These are phyloP conservation scores for Micropoecilia bifurca DNA, from an alignment of 2,797 vertebrate species.

Conservation along the genomic window DNA sequence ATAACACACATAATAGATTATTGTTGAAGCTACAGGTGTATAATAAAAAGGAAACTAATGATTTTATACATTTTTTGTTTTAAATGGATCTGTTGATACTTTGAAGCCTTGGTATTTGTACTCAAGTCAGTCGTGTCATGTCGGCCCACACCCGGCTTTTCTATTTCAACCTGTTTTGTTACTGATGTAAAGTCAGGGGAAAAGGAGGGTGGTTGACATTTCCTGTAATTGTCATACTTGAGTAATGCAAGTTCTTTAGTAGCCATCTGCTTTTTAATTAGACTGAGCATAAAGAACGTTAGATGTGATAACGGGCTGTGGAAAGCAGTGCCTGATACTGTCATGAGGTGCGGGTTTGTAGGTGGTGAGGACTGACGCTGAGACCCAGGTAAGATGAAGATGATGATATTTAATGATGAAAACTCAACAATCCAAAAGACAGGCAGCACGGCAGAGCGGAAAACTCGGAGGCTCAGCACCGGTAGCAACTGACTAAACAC, in stretches of 20 bases:
- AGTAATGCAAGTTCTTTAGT: conserved; percentile 45
- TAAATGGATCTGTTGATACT: not conserved
- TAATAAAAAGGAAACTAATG: too few species aligned
- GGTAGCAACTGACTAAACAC: too few species aligned
- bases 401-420: too few species aligned
- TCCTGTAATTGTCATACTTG: conserved; percentile 13
- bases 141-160: not conserved
- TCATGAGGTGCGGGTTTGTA: too few species aligned
- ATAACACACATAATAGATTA: not conserved
- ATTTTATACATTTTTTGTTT: not conserved
- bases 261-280: conserved; percentile 52
- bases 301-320: conserved; percentile 40
- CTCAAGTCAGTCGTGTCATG: not conserved
- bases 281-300: conserved; percentile 53
- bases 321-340: conserved; percentile 42
- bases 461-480: too few species aligned
- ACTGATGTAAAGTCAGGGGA: not conserved
- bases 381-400: too few species aligned
- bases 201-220: not conserved
- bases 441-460: too few species aligned
- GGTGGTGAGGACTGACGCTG: too few species aligned
- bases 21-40: not conserved
- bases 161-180: not conserved
- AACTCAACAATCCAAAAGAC: too few species aligned
- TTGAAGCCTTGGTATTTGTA: not conserved